These are phyloP conservation scores for Tachysurus fulvidraco DNA, from an alignment of 2,113 vertebrate species.

Conservation along the genomic window DNA sequence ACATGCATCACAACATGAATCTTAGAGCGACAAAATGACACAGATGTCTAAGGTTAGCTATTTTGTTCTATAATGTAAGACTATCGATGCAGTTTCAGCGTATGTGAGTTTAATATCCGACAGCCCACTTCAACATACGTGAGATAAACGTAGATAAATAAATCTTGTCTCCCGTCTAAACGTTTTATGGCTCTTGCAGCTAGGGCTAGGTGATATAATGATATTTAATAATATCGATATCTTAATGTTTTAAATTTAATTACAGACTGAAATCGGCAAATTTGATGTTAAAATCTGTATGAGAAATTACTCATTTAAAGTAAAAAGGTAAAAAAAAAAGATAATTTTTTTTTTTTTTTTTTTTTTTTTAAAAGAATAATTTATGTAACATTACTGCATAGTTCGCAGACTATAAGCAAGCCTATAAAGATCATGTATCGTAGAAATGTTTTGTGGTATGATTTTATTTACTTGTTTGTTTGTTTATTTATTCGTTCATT, in stretches of 20 bases:
- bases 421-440: not conserved
- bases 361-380: too few species aligned
- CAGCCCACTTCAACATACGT: not conserved
- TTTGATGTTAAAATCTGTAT: not conserved
- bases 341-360: too few species aligned
- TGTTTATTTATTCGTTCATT: too few species aligned
- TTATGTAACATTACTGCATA: not conserved
- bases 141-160: too few species aligned
- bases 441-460: not conserved
- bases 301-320: too few species aligned
- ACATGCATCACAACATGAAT: not conserved
- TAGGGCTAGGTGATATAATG: not conserved
- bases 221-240: not conserved
- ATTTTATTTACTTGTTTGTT: too few species aligned
- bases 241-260: not conserved
- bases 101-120: not conserved
- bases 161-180: not conserved
- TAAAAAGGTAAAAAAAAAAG: too few species aligned
- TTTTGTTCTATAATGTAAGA: not conserved
- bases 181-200: not conserved
- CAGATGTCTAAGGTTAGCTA: not conserved
- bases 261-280: not conserved
- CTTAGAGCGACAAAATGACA: conserved; percentile 82
- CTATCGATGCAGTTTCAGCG: not conserved
- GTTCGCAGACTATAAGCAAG: not conserved